Evolutionary conservation across 2,113 vertebrate genomes (phyloP), one percentile per base, ranked within the genome.

Genomic region (Acrocephalus arundinaceus): DNA sequence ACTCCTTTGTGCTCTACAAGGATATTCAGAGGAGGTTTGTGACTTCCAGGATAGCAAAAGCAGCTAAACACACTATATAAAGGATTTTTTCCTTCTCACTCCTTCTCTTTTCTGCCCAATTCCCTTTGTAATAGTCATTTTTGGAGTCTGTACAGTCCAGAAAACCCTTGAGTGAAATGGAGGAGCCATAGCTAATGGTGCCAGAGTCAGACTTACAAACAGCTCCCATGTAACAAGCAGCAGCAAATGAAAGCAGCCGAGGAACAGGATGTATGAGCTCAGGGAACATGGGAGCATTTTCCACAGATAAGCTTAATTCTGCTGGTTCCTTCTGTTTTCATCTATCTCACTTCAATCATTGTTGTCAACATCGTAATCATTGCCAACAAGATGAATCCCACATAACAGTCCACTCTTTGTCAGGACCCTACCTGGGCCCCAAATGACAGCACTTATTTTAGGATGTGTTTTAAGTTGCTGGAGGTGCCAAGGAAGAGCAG

Each of bases 251-350:
- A 93, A 81, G 21, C 80, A 62, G 76, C 43, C 0, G 0, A 89
- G 63, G 59, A 92, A 41, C 24, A 63, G 43, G 27, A 92, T 4
- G 1, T 31, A 18, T 10, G 31, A 54, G 46, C 81, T 85, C 48
- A 33, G 59, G 43, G 39, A 46, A 88, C 19, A 24, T 1, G 2
- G 48, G 28, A 89, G 33, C 25, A 37, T 85, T 76, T 91, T 61
- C 72, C 54, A 61, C 39, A 89, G 23, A 94, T 85, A 51, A 91
- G 33, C 41, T 86, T 90, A 89, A 86, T 93, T 90, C 73, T 86
- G 3, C 48, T 27, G 5, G 45, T 89, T 86, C 22, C 33, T 89
- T 78, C 0, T 57, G 74, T 51, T 94, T 68, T 89, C 48, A 39
- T 75, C 62, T 46, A 73, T 88, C 58, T 83, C 9, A 27, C 18